Conservation (phyloP, 2,797 vertebrate genomes). For the Peromyscus nudipes region DNA sequence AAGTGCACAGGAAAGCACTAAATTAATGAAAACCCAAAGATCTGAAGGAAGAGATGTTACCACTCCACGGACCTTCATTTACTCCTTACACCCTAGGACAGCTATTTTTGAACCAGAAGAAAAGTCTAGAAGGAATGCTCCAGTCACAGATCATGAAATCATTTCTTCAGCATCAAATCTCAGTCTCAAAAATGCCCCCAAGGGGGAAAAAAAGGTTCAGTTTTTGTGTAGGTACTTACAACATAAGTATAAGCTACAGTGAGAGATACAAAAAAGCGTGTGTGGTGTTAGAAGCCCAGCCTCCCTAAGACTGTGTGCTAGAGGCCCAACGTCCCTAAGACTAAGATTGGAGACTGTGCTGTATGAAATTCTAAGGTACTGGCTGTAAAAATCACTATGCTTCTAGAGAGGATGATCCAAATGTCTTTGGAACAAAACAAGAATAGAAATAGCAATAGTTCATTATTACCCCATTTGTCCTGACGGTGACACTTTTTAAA, state of each 20-base stretch:
- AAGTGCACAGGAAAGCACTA: neutral
- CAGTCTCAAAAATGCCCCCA: neutral
- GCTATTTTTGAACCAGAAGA: neutral
- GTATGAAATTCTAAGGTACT: neutral
- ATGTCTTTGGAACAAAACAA: slow-evolving; percentile 25
- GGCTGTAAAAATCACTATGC: neutral
- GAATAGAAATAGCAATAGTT: slow-evolving; percentile 32
- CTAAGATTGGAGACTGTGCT: neutral
- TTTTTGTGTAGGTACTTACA: neutral
- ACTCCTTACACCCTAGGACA: neutral
- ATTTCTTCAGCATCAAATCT: slow-evolving; percentile 36
- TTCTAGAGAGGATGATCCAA: slow-evolving; percentile 7
- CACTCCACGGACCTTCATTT: neutral
- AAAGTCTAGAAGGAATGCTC: neutral
- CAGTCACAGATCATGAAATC: neutral
- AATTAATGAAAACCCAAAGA: neutral
- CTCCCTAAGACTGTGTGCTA: neutral
- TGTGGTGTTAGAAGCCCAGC: too few relatives aligned
- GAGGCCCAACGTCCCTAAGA: neutral
- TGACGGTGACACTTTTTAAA: slow-evolving; percentile 9
- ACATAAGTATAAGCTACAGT: neutral
- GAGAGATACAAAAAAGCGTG: too few relatives aligned
- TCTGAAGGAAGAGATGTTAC: neutral
- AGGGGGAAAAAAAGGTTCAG: neutral
- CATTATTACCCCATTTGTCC: slow-evolving; percentile 8